These are phyloP conservation scores for Caloenas nicobarica DNA, from an alignment of 2,113 vertebrate genomes.

Conservation along the genomic window DNA sequence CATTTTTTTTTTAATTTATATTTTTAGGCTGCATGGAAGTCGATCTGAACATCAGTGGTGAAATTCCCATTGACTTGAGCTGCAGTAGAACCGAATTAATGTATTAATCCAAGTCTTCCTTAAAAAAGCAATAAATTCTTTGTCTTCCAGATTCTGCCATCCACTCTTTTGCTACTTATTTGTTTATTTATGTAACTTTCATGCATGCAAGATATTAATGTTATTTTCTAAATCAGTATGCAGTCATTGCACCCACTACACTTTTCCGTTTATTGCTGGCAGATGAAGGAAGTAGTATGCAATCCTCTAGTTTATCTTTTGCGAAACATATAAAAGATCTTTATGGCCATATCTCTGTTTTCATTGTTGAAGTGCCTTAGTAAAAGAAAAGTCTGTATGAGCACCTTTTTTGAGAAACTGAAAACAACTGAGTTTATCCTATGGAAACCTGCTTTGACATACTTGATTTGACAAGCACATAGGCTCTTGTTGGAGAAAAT, in stretches of 20 bases:
- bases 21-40: neutral
- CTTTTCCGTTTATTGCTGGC: neutral
- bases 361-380: constrained; percentile 65
- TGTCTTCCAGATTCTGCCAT: neutral
- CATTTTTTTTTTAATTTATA: neutral
- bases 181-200: neutral
- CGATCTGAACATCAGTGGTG: neutral
- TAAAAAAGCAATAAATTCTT: neutral
- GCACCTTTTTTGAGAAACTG: constrained; percentile 52
- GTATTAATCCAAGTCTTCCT: neutral
- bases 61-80: neutral
- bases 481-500: constrained; percentile 41
- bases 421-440: constrained; percentile 72
- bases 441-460: constrained; percentile 68
- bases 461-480: constrained; percentile 67
- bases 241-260: neutral
- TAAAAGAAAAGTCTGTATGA: constrained; percentile 53
- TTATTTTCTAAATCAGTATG: neutral
- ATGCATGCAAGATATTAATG: neutral
- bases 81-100: neutral
- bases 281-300: constrained; percentile 25
- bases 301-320: constrained; percentile 41
- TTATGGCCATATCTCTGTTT: constrained; percentile 66
- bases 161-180: neutral
- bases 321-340: constrained; percentile 55